Evolutionary conservation across 30 jellyfish, hydroid and myxozoan genomes (phyloP).

Genomic region (Aurelia coerulea): DNA sequence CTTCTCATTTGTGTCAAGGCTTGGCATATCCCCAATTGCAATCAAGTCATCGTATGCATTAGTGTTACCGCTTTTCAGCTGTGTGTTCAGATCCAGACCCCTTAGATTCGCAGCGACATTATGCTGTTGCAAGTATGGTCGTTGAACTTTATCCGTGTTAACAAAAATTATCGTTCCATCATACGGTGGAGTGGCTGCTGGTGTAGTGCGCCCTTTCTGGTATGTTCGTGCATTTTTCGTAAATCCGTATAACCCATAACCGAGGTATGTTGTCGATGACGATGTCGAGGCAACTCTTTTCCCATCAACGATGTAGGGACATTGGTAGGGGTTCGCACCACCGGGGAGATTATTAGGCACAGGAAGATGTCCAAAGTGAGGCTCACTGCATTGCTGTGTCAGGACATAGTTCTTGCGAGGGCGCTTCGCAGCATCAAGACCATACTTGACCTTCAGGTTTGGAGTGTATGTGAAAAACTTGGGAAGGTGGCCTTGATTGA

Average conservation of each 20-base stretch:
- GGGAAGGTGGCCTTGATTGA: constrained; percentile 13
- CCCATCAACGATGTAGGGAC: background rate
- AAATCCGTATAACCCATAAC: background rate
- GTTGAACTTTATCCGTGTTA: constrained; percentile 19
- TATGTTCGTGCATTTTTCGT: background rate
- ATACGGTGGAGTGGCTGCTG: background rate
- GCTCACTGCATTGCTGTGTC: too few relatives aligned
- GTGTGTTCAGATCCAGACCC: constrained; percentile 1
- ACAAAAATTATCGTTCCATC: constrained; percentile 10
- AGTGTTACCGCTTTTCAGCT: background rate
- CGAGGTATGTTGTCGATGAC: background rate
- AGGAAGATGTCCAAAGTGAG: too few relatives aligned
- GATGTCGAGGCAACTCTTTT: background rate
- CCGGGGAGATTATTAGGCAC: too few relatives aligned
- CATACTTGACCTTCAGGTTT: background rate
- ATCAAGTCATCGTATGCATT: background rate
- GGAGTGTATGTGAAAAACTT: constrained; percentile 4
- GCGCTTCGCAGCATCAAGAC: background rate
- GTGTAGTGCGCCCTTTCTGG: background rate
- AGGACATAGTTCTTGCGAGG: background rate
- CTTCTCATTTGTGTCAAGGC: constrained; percentile 8
- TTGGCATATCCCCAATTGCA: constrained; percentile 22
- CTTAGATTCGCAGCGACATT: background rate
- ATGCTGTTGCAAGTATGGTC: background rate
- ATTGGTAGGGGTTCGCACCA: background rate